phyloP scores from a whole-genome alignment of 2,113 vertebrate genomes.

The Tyto alba region DNA sequence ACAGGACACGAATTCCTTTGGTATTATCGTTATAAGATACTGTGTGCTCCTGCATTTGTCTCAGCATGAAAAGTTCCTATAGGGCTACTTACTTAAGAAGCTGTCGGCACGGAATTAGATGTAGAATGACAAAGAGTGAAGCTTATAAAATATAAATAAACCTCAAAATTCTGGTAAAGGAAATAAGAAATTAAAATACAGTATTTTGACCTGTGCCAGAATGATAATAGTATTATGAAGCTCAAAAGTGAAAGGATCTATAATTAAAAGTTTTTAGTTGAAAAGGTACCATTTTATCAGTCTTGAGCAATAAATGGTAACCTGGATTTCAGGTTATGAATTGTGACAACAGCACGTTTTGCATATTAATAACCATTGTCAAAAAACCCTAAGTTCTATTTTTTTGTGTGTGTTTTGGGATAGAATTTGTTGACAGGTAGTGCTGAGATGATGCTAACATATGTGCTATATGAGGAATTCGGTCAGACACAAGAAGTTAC shows the following conservation, averaged over 20 bases:
- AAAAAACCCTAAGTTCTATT: neutral
- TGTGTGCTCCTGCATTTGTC: neutral
- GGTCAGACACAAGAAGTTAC: neutral
- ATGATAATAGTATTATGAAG: neutral
- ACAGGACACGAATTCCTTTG: too few species aligned
- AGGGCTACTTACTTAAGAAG: neutral
- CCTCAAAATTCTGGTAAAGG: neutral
- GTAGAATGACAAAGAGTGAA: neutral
- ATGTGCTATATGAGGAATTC: neutral
- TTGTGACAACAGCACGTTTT: neutral
- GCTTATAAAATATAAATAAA: neutral
- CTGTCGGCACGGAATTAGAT: neutral
- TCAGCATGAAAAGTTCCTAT: neutral
- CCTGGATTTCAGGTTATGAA: neutral
- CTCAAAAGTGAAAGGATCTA: neutral
- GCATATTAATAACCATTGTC: neutral
- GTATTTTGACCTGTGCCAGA: neutral
- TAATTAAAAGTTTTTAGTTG: neutral
- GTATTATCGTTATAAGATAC: neutral
- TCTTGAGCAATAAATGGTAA: neutral
- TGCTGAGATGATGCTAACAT: neutral
- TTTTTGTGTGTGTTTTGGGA: neutral
- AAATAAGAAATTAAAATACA: neutral
- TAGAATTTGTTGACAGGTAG: neutral
- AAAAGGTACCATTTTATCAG: neutral